Evolutionary conservation across 1,140 invertebrate species (phyloP), one percentile per base, ranked within the genome.

Genomic region (Drosophila equinoxialis): DNA sequence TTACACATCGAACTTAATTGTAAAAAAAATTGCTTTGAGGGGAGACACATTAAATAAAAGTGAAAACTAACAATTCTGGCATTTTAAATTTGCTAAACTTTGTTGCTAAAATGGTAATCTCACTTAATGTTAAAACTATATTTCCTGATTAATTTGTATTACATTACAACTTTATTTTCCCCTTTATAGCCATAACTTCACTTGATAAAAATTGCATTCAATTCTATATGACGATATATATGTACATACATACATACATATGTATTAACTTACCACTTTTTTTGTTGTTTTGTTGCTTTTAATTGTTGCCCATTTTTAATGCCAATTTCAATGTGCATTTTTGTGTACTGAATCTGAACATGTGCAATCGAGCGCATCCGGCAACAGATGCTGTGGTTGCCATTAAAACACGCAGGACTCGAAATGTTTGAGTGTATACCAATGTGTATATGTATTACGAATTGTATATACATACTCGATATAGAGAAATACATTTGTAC

Each of bases 361-460:
- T 67, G 72, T 79, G 82, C 79, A 86, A 79, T 82, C 71, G 79
- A 82, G 79, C 39, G 72, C 64, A 86, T 79, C 79, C 83, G 83
- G 79, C 72, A 75, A 58, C 82, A 87, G 83, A 82, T 86, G 82
- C 67, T 68, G 69, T 75, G 82, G 82, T 82, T 86, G 71, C 72
- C 82, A 68, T 71, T 81, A 84, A 71, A 85, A 81, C 69, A 51
- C 51, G 37, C 65, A 68, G 37, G 57, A 68, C 41, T 63, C 65
- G 42, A 68, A 81, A 75, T 87, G 82, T 81, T 79, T 81, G 75
- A 17, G 63, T 8, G 20, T 51, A 51, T 39, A 58, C 5, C 54
- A 48, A 54, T 45, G 37, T 63, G 1, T 48, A 37, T 61, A 33
- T 42, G 14, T 63, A 17, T 13, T 42, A 33, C 62, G 13, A 10